Conservation (phyloP, 2,113 vertebrate genomes). For the Platysteira castanea region DNA sequence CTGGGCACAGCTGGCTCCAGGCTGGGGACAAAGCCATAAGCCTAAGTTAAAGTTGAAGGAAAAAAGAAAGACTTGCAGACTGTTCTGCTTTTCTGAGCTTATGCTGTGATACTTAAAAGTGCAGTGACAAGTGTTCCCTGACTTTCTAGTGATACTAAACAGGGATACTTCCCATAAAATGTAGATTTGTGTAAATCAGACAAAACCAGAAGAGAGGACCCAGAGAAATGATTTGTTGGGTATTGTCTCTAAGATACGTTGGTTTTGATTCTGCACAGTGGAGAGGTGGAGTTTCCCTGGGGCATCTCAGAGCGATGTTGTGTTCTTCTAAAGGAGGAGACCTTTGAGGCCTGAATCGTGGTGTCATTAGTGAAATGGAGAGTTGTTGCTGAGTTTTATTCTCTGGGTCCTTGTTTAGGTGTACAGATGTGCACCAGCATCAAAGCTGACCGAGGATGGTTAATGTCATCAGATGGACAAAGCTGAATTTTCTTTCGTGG, state of each 20-base stretch:
- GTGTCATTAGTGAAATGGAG: neutral
- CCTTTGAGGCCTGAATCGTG: neutral
- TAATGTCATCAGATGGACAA: neutral
- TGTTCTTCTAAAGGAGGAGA: neutral
- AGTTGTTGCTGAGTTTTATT: neutral
- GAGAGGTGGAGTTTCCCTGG: neutral
- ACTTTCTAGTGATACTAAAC: neutral
- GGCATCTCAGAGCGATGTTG: neutral
- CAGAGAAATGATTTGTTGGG: neutral
- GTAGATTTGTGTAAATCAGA: neutral
- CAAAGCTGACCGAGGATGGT: neutral
- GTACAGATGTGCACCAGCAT: neutral
- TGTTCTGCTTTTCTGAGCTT: neutral
- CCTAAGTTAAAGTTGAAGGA: neutral
- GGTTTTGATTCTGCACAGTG: neutral
- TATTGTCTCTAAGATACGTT: neutral
- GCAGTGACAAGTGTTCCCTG: neutral
- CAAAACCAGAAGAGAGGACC: neutral
- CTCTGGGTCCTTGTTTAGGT: neutral
- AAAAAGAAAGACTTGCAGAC: neutral
- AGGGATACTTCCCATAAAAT: neutral
- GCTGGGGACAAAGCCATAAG: fast-evolving
- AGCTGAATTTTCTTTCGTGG: neutral
- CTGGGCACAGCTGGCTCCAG: neutral
- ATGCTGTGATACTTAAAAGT: neutral